phyloP scores from a whole-genome alignment of 2,797 vertebrate genomes.

The Ambastaia sidthimunki region DNA sequence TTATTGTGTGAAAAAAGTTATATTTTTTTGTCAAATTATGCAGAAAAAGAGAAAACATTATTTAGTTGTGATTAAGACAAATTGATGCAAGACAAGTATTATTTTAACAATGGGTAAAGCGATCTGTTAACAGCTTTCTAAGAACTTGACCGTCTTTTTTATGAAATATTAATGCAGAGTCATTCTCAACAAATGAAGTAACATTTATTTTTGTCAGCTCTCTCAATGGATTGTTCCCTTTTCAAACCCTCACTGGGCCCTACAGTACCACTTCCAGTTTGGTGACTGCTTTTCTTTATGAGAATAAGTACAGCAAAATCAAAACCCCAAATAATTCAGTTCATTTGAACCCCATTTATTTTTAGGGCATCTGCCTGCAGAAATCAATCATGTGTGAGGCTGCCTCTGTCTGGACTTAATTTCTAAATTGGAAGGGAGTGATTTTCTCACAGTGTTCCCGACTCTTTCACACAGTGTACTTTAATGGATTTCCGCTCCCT shows the following conservation, averaged over 20 bases:
- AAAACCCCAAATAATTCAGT: conserved; percentile 28
- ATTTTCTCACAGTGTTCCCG: conserved; percentile 55
- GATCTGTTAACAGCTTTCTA: background rate
- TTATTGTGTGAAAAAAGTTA: background rate
- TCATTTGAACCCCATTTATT: conserved; percentile 44
- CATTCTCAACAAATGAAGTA: conserved; percentile 11
- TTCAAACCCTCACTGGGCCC: background rate
- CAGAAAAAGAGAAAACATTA: background rate
- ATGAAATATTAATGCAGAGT: background rate
- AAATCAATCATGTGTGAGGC: conserved; percentile 45
- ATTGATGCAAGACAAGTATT: background rate
- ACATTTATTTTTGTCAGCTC: conserved; percentile 3
- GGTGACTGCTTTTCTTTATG: conserved; percentile 33
- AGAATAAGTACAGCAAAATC: conserved; percentile 21
- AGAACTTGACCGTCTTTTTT: background rate
- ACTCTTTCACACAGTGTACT: conserved; percentile 72
- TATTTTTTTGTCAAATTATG: background rate
- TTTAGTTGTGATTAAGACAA: background rate
- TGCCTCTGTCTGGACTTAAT: conserved; percentile 60
- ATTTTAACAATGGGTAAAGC: background rate
- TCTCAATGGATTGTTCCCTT: background rate
- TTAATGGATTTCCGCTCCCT: conserved; percentile 71
- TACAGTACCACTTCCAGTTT: conserved; percentile 29
- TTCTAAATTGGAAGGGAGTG: conserved; percentile 68
- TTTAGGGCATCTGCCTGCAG: conserved; percentile 19